A percentile compares a stretch with the other conserved stretches of the same genome.
Conservation (phyloP, 2,888 invertebrate species). For the Entomobrya proxima region DNA sequence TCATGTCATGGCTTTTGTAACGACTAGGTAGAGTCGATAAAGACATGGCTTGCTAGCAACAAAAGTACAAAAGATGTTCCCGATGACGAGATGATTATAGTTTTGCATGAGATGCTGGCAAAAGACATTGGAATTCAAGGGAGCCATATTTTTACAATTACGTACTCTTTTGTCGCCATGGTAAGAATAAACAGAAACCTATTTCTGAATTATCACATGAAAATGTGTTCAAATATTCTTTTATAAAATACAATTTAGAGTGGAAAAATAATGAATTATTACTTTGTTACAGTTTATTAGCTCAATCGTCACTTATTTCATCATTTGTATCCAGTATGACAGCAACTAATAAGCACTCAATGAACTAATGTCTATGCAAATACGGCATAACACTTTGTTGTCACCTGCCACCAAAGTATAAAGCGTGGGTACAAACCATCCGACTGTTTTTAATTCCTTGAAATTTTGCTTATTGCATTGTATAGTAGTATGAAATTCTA, state of each 20-base stretch:
- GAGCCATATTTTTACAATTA: conserved; percentile 37
- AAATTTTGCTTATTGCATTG: too few species aligned
- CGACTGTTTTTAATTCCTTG: too few species aligned
- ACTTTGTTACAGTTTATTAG: conserved; percentile 29
- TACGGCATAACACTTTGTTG: too few species aligned
- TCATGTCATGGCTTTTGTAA: not conserved
- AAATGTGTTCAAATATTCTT: not conserved
- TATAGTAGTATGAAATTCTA: too few species aligned
- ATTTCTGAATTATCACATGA: not conserved
- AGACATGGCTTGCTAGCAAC: not conserved
- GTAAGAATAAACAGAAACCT: not conserved
- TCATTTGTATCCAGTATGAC: conserved; percentile 35
- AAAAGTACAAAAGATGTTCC: not conserved
- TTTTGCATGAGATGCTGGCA: conserved; percentile 41
- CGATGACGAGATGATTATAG: not conserved
- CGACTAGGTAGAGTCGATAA: conserved; percentile 17
- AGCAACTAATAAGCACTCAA: not conserved
- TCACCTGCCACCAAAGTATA: too few species aligned
- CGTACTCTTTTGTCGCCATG: conserved; percentile 23
- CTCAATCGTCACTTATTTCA: conserved; percentile 33
- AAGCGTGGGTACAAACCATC: too few species aligned
- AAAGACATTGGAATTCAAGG: conserved; percentile 46
- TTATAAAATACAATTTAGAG: too few species aligned
- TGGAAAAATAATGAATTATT: not conserved
- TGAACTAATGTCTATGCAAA: too few species aligned